Evolutionary conservation across 2,797 vertebrate species (phyloP).

Genomic region (Oceanodroma leucorhoa): DNA sequence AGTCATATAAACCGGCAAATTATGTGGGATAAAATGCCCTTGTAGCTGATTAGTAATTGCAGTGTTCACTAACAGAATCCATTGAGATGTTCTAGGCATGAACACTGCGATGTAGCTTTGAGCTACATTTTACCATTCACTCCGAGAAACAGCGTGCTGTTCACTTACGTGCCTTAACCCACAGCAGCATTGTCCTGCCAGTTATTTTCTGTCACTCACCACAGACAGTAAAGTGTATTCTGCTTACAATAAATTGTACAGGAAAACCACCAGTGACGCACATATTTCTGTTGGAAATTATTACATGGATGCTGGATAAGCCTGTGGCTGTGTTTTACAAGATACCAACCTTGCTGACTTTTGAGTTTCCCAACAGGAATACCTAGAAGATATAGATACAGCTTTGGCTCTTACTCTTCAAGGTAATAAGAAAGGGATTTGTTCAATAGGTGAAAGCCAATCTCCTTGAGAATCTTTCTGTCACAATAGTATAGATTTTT

Average conservation of each 20-base stretch:
- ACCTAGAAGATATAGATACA: not conserved
- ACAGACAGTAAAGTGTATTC: not conserved
- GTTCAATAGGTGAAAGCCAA: not conserved
- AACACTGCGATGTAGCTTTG: not conserved
- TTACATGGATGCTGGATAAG: not conserved
- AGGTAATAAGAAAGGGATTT: not conserved
- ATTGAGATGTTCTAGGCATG: not conserved
- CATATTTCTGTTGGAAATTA: not conserved
- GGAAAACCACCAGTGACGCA: slow-evolving; percentile 8
- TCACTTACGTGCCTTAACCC: not conserved
- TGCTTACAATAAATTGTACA: not conserved
- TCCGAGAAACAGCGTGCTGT: not conserved
- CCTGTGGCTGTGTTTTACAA: not conserved
- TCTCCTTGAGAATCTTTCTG: slow-evolving; percentile 40
- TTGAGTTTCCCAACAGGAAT: not conserved
- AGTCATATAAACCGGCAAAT: not conserved
- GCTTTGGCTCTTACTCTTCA: not conserved
- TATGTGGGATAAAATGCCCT: not conserved
- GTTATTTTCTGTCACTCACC: slow-evolving; percentile 23
- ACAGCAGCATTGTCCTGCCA: not conserved
- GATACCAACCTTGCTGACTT: slow-evolving; percentile 1
- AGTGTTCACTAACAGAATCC: not conserved
- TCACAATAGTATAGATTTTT: slow-evolving; percentile 42
- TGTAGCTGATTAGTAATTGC: not conserved
- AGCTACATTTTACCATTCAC: not conserved